Percentiles rank a stretch among this genome's conserved stretches.
Evolutionary conservation across 2,888 invertebrate species (phyloP).

Genomic region (Gortyna flavago): DNA sequence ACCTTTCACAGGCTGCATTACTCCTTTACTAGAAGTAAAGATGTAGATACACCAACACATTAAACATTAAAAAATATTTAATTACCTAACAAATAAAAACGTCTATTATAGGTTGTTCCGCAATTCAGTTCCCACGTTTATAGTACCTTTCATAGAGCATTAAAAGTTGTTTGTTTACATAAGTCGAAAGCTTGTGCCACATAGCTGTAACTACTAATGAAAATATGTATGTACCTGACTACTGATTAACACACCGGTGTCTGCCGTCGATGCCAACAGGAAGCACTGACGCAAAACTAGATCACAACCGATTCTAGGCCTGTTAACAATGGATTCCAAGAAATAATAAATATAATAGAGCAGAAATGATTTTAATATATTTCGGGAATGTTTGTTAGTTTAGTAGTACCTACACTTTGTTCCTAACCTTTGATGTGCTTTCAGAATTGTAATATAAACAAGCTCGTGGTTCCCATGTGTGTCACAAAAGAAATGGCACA

Average conservation of each 20-base stretch:
- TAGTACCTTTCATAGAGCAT: constrained; percentile 23
- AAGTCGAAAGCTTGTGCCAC: constrained; percentile 42
- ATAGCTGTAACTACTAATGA: constrained; percentile 37
- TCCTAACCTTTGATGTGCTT: constrained; percentile 52
- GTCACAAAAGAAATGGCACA: constrained; percentile 37
- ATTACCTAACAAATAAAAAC: neutral
- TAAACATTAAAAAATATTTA: neutral
- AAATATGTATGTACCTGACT: constrained; percentile 48
- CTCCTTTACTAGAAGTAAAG: neutral
- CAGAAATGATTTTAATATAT: constrained; percentile 51
- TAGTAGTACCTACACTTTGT: constrained; percentile 24
- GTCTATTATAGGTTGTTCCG: neutral
- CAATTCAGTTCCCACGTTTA: constrained; percentile 34
- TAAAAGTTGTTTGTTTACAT: constrained; percentile 55
- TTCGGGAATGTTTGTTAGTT: constrained; percentile 35
- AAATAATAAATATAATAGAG: constrained; percentile 40
- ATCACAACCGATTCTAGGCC: constrained; percentile 34
- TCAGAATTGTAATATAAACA: constrained; percentile 27
- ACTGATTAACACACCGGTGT: constrained; percentile 44
- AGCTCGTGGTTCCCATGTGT: constrained; percentile 6
- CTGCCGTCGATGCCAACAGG: constrained; percentile 40
- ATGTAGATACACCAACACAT: neutral
- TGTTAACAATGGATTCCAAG: constrained; percentile 50
- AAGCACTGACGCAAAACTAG: constrained; percentile 54
- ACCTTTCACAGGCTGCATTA: neutral